Evolutionary conservation across 2,113 vertebrate species (phyloP).

Genomic region (Tetrax tetrax): DNA sequence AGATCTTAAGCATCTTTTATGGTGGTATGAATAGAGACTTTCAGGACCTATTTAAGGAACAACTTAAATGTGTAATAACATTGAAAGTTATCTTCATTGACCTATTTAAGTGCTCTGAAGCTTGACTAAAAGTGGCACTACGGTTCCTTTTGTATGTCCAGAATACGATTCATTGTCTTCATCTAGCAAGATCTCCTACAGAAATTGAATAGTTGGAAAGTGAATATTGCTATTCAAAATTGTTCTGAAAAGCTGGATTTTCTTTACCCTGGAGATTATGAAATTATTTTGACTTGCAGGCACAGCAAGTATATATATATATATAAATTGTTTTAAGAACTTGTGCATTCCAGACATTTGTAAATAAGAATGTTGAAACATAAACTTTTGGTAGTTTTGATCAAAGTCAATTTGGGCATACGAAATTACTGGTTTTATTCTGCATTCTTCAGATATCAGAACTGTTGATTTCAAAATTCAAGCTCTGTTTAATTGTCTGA

Average conservation of each 20-base stretch:
- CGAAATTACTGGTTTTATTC: not conserved
- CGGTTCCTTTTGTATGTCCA: not conserved
- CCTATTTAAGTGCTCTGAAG: not conserved
- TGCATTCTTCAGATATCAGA: not conserved
- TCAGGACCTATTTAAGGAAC: not conserved
- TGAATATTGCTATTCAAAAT: not conserved
- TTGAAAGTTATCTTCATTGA: not conserved
- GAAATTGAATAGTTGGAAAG: not conserved
- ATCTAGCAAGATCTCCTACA: not conserved
- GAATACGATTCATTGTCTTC: not conserved
- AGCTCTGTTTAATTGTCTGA: not conserved
- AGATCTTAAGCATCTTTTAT: not conserved
- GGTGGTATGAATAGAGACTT: not conserved
- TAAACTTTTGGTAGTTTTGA: not conserved
- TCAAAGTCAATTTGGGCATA: not conserved
- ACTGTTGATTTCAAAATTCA: not conserved
- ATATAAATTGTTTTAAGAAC: not conserved
- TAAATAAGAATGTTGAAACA: not conserved
- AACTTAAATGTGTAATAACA: not conserved
- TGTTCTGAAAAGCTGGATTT: not conserved
- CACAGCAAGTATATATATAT: not conserved
- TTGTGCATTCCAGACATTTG: not conserved
- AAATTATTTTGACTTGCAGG: not conserved
- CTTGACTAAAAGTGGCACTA: not conserved
- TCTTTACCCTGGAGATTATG: not conserved